Conservation (phyloP, 2,888 invertebrate genomes). For the Linnaemya vulpina region DNA sequence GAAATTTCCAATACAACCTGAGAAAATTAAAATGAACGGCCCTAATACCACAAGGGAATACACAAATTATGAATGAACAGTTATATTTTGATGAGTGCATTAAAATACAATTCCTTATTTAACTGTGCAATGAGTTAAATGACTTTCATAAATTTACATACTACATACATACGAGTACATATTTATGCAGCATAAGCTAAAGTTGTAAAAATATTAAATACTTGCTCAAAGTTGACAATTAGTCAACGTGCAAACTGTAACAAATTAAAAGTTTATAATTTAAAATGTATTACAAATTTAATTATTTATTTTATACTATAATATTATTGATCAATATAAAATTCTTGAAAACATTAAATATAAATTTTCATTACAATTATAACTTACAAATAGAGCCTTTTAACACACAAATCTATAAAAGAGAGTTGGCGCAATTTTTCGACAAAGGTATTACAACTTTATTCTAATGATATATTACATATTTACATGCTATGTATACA, state of each 20-base stretch:
- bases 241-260: not conserved
- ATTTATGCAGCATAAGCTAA: not conserved
- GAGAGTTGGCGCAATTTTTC: conserved; percentile 78
- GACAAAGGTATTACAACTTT: conserved; percentile 76
- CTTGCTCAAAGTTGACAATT: not conserved
- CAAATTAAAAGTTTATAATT: conserved; percentile 2
- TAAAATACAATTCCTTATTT: conserved; percentile 20
- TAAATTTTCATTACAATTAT: conserved; percentile 76
- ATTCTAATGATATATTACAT: not conserved
- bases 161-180: not conserved
- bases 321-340: conserved; percentile 68
- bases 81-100: conserved; percentile 45
- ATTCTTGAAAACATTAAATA: conserved; percentile 73
- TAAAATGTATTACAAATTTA: conserved; percentile 47
- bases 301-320: conserved; percentile 65
- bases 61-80: conserved; percentile 64
- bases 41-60: conserved; percentile 12
- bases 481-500: too few species aligned
- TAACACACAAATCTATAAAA: conserved; percentile 77
- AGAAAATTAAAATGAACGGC: not conserved
- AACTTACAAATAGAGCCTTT: conserved; percentile 74
- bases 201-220: not conserved
- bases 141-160: not conserved
- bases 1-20: not conserved
- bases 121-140: conserved; percentile 43